Evolutionary conservation across 2,113 vertebrate species (phyloP).

Genomic region (Halichoeres trimaculatus): DNA sequence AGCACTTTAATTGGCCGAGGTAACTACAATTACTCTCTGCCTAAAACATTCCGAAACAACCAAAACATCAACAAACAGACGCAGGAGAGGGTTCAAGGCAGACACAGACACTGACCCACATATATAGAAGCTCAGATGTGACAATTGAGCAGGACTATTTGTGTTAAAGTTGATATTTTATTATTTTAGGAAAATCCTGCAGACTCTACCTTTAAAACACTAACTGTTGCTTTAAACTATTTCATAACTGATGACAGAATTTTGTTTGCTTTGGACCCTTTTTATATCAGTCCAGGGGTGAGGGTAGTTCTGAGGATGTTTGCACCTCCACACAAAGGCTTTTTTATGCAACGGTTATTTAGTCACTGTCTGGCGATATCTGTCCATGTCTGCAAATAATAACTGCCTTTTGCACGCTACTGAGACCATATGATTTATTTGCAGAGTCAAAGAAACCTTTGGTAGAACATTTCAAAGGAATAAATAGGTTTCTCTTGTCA

Average conservation of each 20-base stretch:
- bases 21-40: too few relatives aligned
- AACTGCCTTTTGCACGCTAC: background rate
- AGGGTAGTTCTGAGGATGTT: background rate
- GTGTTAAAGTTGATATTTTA: too few relatives aligned
- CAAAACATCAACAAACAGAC: too few relatives aligned
- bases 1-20: too few relatives aligned
- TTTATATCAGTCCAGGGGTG: background rate
- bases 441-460: slow-evolving; percentile 11
- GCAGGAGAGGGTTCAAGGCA: too few relatives aligned
- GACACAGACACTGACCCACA: too few relatives aligned
- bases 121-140: too few relatives aligned
- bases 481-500: background rate
- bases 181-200: too few relatives aligned
- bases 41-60: too few relatives aligned
- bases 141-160: too few relatives aligned
- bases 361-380: background rate
- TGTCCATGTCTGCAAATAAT: background rate
- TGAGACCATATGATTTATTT: background rate
- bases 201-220: too few relatives aligned
- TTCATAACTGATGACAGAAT: background rate
- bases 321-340: background rate
- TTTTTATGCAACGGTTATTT: background rate
- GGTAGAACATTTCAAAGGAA: slow-evolving; percentile 13
- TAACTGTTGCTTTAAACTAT: too few relatives aligned
- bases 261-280: background rate